Evolutionary conservation across 2,888 invertebrate genomes (phyloP).

Genomic region (Drosophila macrothrix): DNA sequence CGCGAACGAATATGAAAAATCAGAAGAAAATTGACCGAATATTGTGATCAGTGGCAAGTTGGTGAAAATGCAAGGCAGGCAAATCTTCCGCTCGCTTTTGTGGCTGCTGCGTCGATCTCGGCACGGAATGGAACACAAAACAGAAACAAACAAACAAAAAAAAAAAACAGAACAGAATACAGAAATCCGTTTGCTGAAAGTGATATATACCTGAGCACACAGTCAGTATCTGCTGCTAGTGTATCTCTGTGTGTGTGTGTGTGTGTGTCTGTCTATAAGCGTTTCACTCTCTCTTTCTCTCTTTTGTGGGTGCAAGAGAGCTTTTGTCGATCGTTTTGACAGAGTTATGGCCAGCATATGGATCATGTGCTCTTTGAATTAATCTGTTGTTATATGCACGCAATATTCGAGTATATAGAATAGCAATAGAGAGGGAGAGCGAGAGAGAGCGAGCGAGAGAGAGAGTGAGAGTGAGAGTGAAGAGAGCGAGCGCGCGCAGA

Average conservation of each 20-base stretch:
- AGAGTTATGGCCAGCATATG: slow-evolving; percentile 9
- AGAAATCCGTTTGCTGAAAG: slow-evolving; percentile 71
- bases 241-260: slow-evolving; percentile 3
- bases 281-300: slow-evolving; percentile 1
- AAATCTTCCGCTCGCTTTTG: slow-evolving; percentile 50
- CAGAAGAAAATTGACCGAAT: background rate
- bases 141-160: slow-evolving; percentile 10
- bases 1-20: slow-evolving; percentile 22
- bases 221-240: slow-evolving; percentile 6
- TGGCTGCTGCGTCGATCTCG: slow-evolving; percentile 46
- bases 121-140: slow-evolving; percentile 24
- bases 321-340: slow-evolving; percentile 5
- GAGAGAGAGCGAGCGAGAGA: background rate
- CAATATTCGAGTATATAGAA: background rate
- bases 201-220: slow-evolving; percentile 49
- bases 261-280: background rate
- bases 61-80: slow-evolving; percentile 39
- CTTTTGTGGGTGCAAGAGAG: slow-evolving; percentile 6
- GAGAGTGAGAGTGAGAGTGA: too few relatives aligned
- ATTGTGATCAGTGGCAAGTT: slow-evolving; percentile 10
- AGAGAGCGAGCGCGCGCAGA: background rate
- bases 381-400: slow-evolving; percentile 4
- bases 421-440: background rate
- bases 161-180: slow-evolving; percentile 53
- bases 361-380: slow-evolving; percentile 34